Percentiles rank a stretch among this genome's conserved stretches.
These are phyloP conservation scores for Mormoops blainvillei DNA, from an alignment of 2,113 vertebrate species.

Conservation along the genomic window DNA sequence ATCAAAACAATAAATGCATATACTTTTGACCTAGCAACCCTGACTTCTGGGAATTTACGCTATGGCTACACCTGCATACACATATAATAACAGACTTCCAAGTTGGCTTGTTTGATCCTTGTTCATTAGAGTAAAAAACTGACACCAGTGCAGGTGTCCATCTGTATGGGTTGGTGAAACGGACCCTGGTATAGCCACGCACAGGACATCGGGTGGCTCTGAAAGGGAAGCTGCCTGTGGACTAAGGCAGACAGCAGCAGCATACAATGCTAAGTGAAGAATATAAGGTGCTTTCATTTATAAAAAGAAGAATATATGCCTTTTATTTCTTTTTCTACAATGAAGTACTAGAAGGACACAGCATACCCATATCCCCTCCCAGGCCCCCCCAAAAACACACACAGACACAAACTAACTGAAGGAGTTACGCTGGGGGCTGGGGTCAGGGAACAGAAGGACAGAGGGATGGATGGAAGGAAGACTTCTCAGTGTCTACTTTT, in stretches of 20 bases:
- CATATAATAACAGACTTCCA: background rate
- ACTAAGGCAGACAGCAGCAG: background rate
- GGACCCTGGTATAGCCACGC: background rate
- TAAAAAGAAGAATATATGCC: background rate
- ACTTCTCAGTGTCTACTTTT: background rate
- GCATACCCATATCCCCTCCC: background rate
- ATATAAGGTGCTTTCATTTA: background rate
- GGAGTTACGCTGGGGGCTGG: accelerated
- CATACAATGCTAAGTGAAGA: background rate
- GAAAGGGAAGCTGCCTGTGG: too few relatives aligned
- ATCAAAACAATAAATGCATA: background rate
- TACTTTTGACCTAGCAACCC: background rate
- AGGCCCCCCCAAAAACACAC: accelerated
- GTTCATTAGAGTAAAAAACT: background rate
- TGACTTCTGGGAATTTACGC: background rate
- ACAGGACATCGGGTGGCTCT: background rate
- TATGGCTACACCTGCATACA: too few relatives aligned
- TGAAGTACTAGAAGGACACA: background rate
- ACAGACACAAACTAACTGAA: background rate
- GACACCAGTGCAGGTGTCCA: accelerated
- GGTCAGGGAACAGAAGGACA: background rate
- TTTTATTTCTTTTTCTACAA: background rate
- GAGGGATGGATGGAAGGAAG: background rate
- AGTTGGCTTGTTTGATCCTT: accelerated
- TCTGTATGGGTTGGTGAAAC: too few relatives aligned